A percentile compares a stretch with the other conserved stretches of the same genome.
Conservation (phyloP, 1,140 invertebrate species). For the Calosoma granatense region DNA sequence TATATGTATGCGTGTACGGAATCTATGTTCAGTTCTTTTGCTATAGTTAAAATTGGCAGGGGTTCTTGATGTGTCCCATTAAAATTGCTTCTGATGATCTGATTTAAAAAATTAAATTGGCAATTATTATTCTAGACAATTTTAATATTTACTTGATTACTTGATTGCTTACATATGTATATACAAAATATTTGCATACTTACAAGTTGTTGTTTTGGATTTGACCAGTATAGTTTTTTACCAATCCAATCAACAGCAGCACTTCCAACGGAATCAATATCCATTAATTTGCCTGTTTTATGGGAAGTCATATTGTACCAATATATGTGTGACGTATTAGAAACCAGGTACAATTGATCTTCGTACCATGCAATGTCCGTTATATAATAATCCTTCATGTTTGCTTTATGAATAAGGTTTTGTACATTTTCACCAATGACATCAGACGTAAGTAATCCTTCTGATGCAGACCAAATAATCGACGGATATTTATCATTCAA, state of each 20-base stretch:
- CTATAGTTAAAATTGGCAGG: conserved; percentile 64
- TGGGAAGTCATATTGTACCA: conserved; percentile 57
- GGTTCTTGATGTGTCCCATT: conserved; percentile 60
- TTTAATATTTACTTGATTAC: neutral
- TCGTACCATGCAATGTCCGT: conserved; percentile 29
- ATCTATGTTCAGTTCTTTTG: conserved; percentile 73
- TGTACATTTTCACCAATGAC: conserved; percentile 59
- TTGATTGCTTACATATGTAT: neutral
- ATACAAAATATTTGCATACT: too few relatives aligned
- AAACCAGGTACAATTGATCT: conserved; percentile 55
- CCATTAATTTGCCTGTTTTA: conserved; percentile 41
- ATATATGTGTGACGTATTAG: conserved; percentile 59
- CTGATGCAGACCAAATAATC: conserved; percentile 59
- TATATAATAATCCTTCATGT: conserved; percentile 31
- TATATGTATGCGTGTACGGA: conserved; percentile 71
- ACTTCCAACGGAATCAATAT: conserved; percentile 60
- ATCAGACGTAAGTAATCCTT: conserved; percentile 61
- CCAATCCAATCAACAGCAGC: conserved; percentile 84
- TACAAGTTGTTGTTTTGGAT: conserved; percentile 69
- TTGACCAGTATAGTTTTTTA: conserved; percentile 81
- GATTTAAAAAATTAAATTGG: conserved; percentile 13
- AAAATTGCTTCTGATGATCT: conserved; percentile 58
- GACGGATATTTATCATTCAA: conserved; percentile 27
- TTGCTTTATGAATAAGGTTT: conserved; percentile 49
- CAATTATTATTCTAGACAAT: neutral